Base-by-base conservation (phyloP, 2,113 vertebrate species). In the Pelodiscus sinensis region DNA sequence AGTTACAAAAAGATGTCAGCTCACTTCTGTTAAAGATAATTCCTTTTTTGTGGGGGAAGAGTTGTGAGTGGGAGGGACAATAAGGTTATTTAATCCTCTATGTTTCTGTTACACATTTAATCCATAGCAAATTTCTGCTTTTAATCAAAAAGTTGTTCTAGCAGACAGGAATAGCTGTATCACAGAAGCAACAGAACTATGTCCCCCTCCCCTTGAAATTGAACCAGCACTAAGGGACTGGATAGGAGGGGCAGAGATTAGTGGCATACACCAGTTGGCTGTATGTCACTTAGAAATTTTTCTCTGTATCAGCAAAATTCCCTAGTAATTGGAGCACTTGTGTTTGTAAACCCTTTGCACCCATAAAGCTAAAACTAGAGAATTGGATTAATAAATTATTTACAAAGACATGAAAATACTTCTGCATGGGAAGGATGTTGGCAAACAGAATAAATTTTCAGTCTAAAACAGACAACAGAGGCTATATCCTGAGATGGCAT, bases 321-420 rank as follows among this genome's bases (percentile, higher is more conserved):
- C 87, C 91, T 82, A 56, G 92, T 77, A 97, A 16, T 71, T 80
- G 79, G 6, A 88, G 58, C 27, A 87, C 90, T 94, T 96, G 90
- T 93, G 57, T 92, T 92, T 92, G 81, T 24, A 92, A 77, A 93
- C 78, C 73, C 73, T 93, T 14, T 85, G 80, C 2, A 1, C 86
- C 54, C 92, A 60, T 81, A 78, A 87, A 95, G 75, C 62, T 71
- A 92, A 94, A 92, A 62, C 58, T 89, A 95, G 95, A 95, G 92
- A 85, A 79, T 38, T 51, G 44, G 62, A 21, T 75, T 84, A 92
- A 87, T 93, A 94, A 92, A 90, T 94, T 91, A 86, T 38, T 35
- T 75, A 44, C 38, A 75, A 25, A 75, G 57, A 81, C 0, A 62
- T 44, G 16, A 75, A 88, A 92, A 93, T 75, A 80, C 15, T 82